Conservation (phyloP, 2,888 invertebrate species). For the Tigriopus californicus region DNA sequence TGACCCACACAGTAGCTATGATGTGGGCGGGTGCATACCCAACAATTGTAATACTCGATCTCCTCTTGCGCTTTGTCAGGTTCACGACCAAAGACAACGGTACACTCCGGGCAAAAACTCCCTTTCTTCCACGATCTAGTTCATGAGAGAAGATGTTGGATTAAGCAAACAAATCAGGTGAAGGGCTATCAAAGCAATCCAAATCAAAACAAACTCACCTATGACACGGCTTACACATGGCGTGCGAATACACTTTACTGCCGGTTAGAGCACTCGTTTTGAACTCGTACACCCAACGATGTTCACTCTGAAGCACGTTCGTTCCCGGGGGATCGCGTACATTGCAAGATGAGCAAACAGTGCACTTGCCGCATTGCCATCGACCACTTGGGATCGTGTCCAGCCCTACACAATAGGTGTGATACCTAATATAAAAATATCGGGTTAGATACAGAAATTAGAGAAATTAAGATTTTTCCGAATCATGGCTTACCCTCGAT, state of each 20-base stretch:
- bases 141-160: background rate
- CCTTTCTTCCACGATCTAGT: slow-evolving; percentile 40
- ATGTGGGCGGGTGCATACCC: slow-evolving; percentile 11
- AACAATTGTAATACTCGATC: slow-evolving; percentile 7
- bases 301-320: slow-evolving; percentile 16
- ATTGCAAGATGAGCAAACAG: slow-evolving; percentile 39
- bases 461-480: no score
- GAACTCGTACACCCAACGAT: slow-evolving; percentile 19
- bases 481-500: slow-evolving; percentile 49
- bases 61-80: background rate
- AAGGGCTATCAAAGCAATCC: no score
- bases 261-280: slow-evolving; percentile 28
- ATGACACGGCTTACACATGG: slow-evolving; percentile 47
- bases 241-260: slow-evolving; percentile 31
- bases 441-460: slow-evolving; percentile 21
- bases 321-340: slow-evolving; percentile 31
- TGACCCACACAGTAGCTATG: slow-evolving; percentile 4
- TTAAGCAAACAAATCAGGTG: no score
- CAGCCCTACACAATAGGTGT: slow-evolving; percentile 73
- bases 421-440: no score
- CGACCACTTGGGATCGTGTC: slow-evolving; percentile 59
- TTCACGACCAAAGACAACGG: slow-evolving; percentile 27
- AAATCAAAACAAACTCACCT: slow-evolving; percentile 41
- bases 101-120: slow-evolving; percentile 50
- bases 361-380: slow-evolving; percentile 71